Evolutionary conservation across 2,113 vertebrate species (phyloP), one percentile per base, ranked within the genome.

Genomic region (Cathartes aura): DNA sequence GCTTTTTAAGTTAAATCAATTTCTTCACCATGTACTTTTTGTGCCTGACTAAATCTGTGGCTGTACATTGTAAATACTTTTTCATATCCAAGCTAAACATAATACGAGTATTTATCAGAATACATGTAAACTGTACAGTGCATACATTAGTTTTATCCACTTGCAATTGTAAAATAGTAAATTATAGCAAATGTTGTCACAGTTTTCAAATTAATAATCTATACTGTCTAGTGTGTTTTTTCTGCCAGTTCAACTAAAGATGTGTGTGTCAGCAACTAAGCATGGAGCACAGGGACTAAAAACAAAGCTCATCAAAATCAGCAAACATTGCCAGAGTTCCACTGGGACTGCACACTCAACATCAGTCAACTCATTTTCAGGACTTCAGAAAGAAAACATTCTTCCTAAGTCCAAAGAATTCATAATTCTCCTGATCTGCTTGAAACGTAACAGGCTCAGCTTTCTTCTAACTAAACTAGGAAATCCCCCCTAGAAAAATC

Each of bases 351-450:
- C 0, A 5, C 43, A 17, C 58, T 34, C n/a, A 30, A 36, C 36
- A 70, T 36, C 58, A 42, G 68, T 27, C 68, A 90, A 30, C 11
- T 18, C 29, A 40, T 50, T 90, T 86, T 52, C 62, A 79, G 78
- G 56, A 50, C 36, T 80, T 56, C 62, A 72, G 74, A 72, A 87
- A 84, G 47, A 81, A 94, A 67, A 78, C 53, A 82, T 90, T 90
- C 64, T 68, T 88, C 43, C 55, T 79, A 36, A 90, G 52, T 19
- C 74, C 45, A 47, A 89, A 82, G 91, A 89, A 95, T 91, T 88
- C 36, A 5, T 93, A 88, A 78, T 78, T 85, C 90, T 95, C 71
- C 64, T 82, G 87, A 93, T 91, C 83, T 74, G 75, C 66, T 60
- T 91, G 75, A 74, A 78, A 89, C 0, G 0, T 30, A 89, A 89